phyloP scores from a whole-genome alignment of 2,113 vertebrate genomes.

The Neoarius graeffei region DNA sequence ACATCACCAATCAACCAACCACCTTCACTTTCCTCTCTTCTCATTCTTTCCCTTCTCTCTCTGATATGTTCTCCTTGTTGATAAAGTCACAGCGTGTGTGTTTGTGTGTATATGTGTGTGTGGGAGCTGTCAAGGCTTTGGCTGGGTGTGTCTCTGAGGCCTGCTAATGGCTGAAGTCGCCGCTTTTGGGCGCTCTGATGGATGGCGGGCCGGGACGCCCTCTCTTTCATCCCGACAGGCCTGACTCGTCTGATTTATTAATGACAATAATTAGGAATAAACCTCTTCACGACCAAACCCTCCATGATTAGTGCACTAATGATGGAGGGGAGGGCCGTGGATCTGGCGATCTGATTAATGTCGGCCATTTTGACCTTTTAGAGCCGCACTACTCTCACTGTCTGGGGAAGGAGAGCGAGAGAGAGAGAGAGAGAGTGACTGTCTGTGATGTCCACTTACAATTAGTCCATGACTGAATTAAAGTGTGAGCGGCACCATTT shows the following conservation, averaged over 20 bases:
- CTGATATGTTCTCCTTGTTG: conserved; percentile 23
- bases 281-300: conserved; percentile 62
- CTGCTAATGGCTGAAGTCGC: conserved; percentile 53
- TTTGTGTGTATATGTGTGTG: neutral
- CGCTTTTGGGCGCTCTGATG: conserved; percentile 55
- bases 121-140: conserved; percentile 37
- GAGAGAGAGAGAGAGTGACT: conserved; percentile 42
- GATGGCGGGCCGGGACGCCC: conserved; percentile 52
- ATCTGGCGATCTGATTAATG: conserved; percentile 58
- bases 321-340: conserved; percentile 57
- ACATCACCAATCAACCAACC: neutral
- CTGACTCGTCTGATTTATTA: conserved; percentile 62
- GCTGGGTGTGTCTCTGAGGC: conserved; percentile 51
- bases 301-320: conserved; percentile 63
- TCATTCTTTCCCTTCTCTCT: neutral
- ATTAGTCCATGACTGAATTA: conserved; percentile 53
- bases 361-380: conserved; percentile 61
- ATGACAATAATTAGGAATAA: conserved; percentile 67
- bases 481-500: conserved; percentile 35
- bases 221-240: conserved; percentile 61
- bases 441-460: conserved; percentile 55
- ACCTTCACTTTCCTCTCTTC: conserved; percentile 5
- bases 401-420: conserved; percentile 40
- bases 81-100: conserved; percentile 23
- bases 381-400: conserved; percentile 47